Percentiles rank a stretch among this genome's conserved stretches.
Conservation (phyloP, 2,888 invertebrate species). For the Drosophila tanythrix region DNA sequence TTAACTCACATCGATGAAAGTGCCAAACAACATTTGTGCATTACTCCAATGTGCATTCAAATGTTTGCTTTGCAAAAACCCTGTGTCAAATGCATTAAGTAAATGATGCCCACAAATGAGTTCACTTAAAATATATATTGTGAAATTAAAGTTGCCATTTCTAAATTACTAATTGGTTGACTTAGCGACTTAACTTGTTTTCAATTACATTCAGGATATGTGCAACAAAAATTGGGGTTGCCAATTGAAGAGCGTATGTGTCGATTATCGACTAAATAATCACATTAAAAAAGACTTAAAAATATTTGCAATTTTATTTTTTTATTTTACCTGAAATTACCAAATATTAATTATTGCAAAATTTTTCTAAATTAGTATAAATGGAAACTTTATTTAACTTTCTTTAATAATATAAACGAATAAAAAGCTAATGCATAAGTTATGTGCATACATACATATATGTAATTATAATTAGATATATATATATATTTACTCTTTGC, state of each 20-base stretch:
- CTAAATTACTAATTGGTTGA: slow-evolving; percentile 26
- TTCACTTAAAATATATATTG: slow-evolving; percentile 20
- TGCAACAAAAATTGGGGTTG: background rate
- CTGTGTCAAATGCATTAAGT: slow-evolving; percentile 4
- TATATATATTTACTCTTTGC: background rate
- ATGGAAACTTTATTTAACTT: background rate
- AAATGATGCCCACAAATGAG: slow-evolving; percentile 20
- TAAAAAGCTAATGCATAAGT: background rate
- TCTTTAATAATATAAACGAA: background rate
- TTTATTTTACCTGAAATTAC: background rate
- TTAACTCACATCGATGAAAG: slow-evolving; percentile 5
- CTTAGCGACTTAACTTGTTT: slow-evolving; percentile 7
- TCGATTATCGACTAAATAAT: background rate
- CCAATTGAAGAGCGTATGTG: background rate
- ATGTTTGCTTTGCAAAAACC: slow-evolving; percentile 1
- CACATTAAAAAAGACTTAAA: background rate
- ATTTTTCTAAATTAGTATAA: background rate
- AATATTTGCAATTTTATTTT: background rate
- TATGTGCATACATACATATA: background rate
- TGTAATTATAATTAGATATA: too few species aligned
- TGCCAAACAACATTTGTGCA: slow-evolving; percentile 59
- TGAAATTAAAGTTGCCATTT: slow-evolving; percentile 43
- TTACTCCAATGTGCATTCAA: slow-evolving; percentile 37
- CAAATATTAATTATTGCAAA: background rate
- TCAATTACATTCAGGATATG: background rate